Percentiles rank a stretch among this genome's conserved stretches.
Evolutionary conservation across 2,113 vertebrate genomes (phyloP).

Genomic region (Gymnarchus niloticus): DNA sequence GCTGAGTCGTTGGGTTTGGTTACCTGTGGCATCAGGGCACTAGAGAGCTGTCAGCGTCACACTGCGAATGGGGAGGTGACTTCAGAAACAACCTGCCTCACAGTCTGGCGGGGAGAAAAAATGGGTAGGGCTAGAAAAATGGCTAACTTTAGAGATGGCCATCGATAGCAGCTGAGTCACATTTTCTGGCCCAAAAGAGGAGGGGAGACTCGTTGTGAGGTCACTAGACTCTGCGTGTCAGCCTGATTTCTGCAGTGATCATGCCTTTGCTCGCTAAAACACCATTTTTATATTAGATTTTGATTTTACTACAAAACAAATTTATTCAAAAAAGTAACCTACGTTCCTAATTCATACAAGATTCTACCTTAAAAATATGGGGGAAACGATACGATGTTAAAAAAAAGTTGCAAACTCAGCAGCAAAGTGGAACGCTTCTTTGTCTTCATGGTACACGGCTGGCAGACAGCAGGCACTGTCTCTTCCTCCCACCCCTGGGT

Average conservation of each 20-base stretch:
- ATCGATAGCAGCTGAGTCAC: conserved; percentile 42
- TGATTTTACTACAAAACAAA: conserved; percentile 48
- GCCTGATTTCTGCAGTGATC: conserved; percentile 14
- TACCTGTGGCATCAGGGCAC: neutral
- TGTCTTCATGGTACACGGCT: conserved; percentile 31
- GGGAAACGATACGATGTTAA: conserved; percentile 32
- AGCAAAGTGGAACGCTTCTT: conserved; percentile 51
- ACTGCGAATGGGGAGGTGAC: neutral
- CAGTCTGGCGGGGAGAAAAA: conserved; percentile 49
- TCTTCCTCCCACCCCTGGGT: conserved; percentile 27
- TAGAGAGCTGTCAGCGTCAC: neutral
- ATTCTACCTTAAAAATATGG: conserved; percentile 43
- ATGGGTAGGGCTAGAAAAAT: conserved; percentile 54
- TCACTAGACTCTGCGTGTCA: neutral
- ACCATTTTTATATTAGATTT: conserved; percentile 45
- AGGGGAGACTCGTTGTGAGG: neutral
- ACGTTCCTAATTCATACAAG: conserved; percentile 36
- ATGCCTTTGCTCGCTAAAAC: conserved; percentile 44
- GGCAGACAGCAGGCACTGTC: conserved; percentile 32
- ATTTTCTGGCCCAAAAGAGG: conserved; percentile 34
- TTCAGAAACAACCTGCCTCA: conserved; percentile 26
- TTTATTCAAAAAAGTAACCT: conserved; percentile 38
- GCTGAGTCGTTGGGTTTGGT: too few species aligned
- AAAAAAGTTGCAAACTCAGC: conserved; percentile 55
- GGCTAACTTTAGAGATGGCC: conserved; percentile 54